Percentiles rank a stretch among this genome's conserved stretches.
Evolutionary conservation across 2,888 invertebrate genomes (phyloP).

Genomic region (Nomada hirtipes): DNA sequence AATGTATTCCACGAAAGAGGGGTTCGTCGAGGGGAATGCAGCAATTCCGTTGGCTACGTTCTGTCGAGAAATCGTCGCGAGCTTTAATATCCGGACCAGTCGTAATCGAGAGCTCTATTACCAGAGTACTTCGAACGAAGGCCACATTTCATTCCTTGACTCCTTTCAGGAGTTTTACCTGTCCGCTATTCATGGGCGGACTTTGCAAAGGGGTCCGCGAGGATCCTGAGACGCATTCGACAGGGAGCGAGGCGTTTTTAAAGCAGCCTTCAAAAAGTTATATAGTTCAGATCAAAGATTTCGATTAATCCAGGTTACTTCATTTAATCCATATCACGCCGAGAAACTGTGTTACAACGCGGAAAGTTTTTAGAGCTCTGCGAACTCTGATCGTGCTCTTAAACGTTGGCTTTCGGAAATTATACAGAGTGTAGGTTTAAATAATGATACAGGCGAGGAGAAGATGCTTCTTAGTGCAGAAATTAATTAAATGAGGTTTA

Average conservation of each 20-base stretch:
- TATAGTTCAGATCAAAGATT: not conserved
- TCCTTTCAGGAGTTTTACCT: not conserved
- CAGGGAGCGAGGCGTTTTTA: not conserved
- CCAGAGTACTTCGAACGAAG: not conserved
- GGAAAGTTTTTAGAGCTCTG: no score
- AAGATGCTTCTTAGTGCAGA: no score
- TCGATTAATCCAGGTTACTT: not conserved
- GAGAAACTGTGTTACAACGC: no score
- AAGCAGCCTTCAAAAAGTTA: no score
- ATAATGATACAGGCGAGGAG: no score
- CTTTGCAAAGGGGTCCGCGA: no score
- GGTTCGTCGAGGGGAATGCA: not conserved
- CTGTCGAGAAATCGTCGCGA: not conserved
- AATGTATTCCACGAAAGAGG: not conserved
- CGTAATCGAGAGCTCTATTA: not conserved
- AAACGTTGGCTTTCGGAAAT: no score
- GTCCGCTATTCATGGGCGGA: not conserved
- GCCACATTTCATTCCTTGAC: not conserved
- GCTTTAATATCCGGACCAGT: conserved; percentile 3
- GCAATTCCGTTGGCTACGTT: not conserved
- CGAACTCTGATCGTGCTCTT: no score
- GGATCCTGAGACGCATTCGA: not conserved
- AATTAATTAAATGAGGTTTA: no score
- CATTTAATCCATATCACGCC: not conserved
- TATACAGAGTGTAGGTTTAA: no score